Evolutionary conservation across 2,888 invertebrate species (phyloP).

Genomic region (Drosophila differens): DNA sequence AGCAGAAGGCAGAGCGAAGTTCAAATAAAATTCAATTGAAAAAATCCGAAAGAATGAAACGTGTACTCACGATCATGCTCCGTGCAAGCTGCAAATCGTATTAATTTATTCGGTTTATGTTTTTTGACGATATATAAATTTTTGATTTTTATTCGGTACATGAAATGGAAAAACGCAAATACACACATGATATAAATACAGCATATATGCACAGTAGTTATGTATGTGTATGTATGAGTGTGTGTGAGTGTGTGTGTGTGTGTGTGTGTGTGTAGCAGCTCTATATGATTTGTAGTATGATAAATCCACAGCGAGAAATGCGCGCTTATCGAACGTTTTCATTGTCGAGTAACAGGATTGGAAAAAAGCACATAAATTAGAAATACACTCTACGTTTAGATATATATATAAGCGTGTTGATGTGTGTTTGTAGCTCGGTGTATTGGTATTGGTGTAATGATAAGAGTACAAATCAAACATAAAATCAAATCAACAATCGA

Average conservation of each 20-base stretch:
- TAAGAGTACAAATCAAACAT: constrained; percentile 48
- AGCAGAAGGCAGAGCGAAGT: constrained; percentile 50
- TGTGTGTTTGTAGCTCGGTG: constrained; percentile 12
- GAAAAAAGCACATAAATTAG: constrained; percentile 60
- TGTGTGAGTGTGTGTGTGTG: constrained; percentile 1
- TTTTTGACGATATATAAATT: constrained; percentile 36
- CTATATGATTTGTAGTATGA: constrained; percentile 32
- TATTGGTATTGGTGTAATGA: constrained; percentile 28
- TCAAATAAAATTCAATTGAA: constrained; percentile 59
- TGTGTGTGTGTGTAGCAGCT: constrained; percentile 16
- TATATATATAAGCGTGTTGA: constrained; percentile 2
- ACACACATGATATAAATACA: constrained; percentile 75
- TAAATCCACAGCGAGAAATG: constrained; percentile 36
- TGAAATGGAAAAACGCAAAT: constrained; percentile 74
- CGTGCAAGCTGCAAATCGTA: constrained; percentile 91
- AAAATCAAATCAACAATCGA: constrained; percentile 68
- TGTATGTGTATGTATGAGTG: constrained; percentile 13
- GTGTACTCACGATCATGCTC: constrained; percentile 95
- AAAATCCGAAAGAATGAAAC: constrained; percentile 78
- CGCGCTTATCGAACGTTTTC: constrained; percentile 35
- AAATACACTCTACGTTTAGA: constrained; percentile 47
- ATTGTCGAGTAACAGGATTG: constrained; percentile 36
- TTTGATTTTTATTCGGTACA: constrained; percentile 55
- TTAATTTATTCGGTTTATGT: constrained; percentile 59
- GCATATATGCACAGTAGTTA: constrained; percentile 51